These are phyloP conservation scores for Nylanderia fulva DNA, from an alignment of 1,140 invertebrate genomes.

Conservation along the genomic window DNA sequence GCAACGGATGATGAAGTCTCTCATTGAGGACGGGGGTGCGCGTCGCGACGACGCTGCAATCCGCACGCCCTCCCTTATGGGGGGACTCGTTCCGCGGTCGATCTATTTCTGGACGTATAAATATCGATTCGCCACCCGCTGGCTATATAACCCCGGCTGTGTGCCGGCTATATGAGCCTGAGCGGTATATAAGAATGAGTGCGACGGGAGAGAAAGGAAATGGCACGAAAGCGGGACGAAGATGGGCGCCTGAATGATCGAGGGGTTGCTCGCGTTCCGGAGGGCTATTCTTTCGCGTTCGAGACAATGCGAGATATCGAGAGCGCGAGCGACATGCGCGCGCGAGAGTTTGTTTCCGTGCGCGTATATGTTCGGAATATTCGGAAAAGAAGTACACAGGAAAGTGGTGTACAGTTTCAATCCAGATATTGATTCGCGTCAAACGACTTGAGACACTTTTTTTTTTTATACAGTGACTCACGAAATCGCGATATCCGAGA, in stretches of 20 bases:
- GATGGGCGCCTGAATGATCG: constrained; percentile 31
- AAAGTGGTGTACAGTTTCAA: neutral
- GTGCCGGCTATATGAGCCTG: constrained; percentile 21
- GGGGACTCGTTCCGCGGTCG: constrained; percentile 64
- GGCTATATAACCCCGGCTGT: constrained; percentile 16
- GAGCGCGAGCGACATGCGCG: neutral
- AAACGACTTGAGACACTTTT: neutral
- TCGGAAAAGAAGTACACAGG: neutral
- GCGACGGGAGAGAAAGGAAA: constrained; percentile 10
- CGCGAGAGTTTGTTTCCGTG: neutral
- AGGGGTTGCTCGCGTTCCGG: neutral
- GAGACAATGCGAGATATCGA: neutral
- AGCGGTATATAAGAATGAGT: constrained; percentile 36
- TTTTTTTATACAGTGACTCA: neutral
- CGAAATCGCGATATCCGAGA: neutral
- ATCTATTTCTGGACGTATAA: constrained; percentile 81
- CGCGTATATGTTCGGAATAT: neutral
- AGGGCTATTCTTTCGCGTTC: neutral
- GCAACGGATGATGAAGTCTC: constrained; percentile 53
- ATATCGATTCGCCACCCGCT: constrained; percentile 78
- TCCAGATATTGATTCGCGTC: neutral
- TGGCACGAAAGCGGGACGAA: constrained; percentile 8
- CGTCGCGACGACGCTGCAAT: constrained; percentile 58
- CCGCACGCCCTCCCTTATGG: constrained; percentile 48
- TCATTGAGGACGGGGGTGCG: constrained; percentile 33